Evolutionary conservation across 2,113 vertebrate species (phyloP).

Genomic region (Oncorhynchus kisutch): DNA sequence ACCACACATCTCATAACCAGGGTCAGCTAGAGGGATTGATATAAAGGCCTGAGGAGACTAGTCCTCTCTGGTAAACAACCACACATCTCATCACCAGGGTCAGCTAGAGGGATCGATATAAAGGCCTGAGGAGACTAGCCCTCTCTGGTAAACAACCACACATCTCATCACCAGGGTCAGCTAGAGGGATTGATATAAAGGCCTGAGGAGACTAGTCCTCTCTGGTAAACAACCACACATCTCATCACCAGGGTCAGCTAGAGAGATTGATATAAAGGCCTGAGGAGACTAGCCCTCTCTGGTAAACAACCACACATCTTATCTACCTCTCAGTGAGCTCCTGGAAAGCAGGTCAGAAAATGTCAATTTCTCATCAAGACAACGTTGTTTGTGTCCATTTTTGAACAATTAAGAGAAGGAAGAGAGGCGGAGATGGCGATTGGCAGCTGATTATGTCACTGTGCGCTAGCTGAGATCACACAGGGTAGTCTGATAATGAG

Average conservation of each 20-base stretch:
- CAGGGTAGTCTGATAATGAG: neutral
- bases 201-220: slow-evolving; percentile 70
- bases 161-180: slow-evolving; percentile 81
- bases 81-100: slow-evolving; percentile 71
- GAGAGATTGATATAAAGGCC: slow-evolving; percentile 65
- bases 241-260: slow-evolving; percentile 14
- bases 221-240: neutral
- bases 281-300: slow-evolving; percentile 67
- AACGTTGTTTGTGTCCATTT: slow-evolving; percentile 69
- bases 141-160: slow-evolving; percentile 15
- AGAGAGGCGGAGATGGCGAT: slow-evolving; percentile 66
- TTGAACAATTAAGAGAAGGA: slow-evolving; percentile 82
- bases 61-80: slow-evolving; percentile 39
- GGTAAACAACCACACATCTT: slow-evolving; percentile 52
- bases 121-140: slow-evolving; percentile 72
- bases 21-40: slow-evolving; percentile 78
- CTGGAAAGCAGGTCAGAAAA: slow-evolving; percentile 78
- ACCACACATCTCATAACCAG: slow-evolving; percentile 72
- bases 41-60: slow-evolving; percentile 72
- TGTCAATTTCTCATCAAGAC: slow-evolving; percentile 92
- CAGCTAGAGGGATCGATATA: slow-evolving; percentile 72
- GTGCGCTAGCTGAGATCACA: neutral
- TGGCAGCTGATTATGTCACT: slow-evolving; percentile 73
- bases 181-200: slow-evolving; percentile 75
- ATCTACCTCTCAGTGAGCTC: slow-evolving; percentile 74